A percentile compares a stretch with the other conserved stretches of the same genome.
Conservation (phyloP, 2,113 vertebrate genomes). For the Scartelaos histophorus region DNA sequence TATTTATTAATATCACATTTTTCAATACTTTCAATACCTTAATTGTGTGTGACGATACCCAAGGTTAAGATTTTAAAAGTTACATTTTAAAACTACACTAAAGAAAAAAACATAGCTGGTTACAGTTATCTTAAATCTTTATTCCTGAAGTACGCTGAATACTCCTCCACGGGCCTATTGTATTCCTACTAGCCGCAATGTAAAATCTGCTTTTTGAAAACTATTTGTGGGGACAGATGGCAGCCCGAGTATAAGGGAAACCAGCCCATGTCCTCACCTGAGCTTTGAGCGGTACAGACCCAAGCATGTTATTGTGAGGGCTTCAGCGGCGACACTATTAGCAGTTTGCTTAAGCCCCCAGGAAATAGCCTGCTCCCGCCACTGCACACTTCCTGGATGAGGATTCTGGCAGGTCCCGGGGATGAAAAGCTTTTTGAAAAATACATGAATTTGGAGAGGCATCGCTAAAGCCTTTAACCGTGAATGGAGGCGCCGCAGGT, state of each 20-base stretch:
- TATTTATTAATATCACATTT: too few species aligned
- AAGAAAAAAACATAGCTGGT: neutral
- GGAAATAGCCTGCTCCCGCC: neutral
- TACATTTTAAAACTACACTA: neutral
- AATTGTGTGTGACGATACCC: too few species aligned
- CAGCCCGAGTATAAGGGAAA: neutral
- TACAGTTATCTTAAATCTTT: neutral
- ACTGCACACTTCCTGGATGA: neutral
- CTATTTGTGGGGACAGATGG: neutral
- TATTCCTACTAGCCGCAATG: neutral
- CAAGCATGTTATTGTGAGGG: neutral
- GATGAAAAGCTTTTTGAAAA: slow-evolving; percentile 1
- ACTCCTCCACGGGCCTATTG: neutral
- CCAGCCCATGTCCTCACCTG: neutral
- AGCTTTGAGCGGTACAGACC: neutral
- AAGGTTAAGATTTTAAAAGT: neutral
- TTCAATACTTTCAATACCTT: too few species aligned
- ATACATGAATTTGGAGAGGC: slow-evolving; percentile 7
- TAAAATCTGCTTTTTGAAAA: neutral
- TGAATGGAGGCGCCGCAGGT: neutral
- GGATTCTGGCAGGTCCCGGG: neutral
- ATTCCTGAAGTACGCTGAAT: neutral
- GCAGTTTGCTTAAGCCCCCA: neutral
- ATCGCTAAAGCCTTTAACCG: neutral
- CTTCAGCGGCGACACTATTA: slow-evolving; percentile 1